Base-by-base conservation (phyloP, 1,140 invertebrate genomes). In the Asobara japonica region DNA sequence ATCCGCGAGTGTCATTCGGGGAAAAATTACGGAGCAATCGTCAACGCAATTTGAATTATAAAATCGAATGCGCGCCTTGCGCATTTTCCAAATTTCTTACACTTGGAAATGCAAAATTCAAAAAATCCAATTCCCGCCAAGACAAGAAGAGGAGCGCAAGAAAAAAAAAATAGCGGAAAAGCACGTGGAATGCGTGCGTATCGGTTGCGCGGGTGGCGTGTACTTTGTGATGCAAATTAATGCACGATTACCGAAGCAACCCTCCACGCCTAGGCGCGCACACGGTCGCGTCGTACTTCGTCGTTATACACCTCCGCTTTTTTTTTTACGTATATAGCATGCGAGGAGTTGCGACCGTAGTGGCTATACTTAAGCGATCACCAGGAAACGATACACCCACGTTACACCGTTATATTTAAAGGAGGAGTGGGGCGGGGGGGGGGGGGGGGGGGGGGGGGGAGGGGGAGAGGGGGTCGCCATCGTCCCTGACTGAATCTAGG, bases 161-260 rank as follows among this genome's bases (percentile, higher is more conserved):
- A 30, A 29, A 56, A 56, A 51, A 22, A 51, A 33, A 51, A 56
- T 30, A 76, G 76, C 75, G 79, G 77, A 80, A 79, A 82, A 80
- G 67, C 79, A 81, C 75, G 75, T 69, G 79, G 79, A 82, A 83
- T 81, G 80, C 79, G 81, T 82, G 81, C 79, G 77, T 79, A 80
- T 72, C 78, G 74, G 79, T 65, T 76, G 79, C 65, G 79, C 78
- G 79, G 79, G 79, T 84, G 78, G 84, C 84, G 84, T 84, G 84
- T 82, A 83, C 78, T 84, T 84, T 79, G 82, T 78, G 80, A 85
- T 85, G 84, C 84, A 85, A 85, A 85, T 85, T 85, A 85, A 85
- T 84, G 84, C 83, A 79, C 83, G 84, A 85, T 85, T 84, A 85
- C 80, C 83, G 78, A 82, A 82, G 72, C 72, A 75, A 77, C 77